Conservation (phyloP, 2,113 vertebrate genomes). For the Malurus cyaneus region DNA sequence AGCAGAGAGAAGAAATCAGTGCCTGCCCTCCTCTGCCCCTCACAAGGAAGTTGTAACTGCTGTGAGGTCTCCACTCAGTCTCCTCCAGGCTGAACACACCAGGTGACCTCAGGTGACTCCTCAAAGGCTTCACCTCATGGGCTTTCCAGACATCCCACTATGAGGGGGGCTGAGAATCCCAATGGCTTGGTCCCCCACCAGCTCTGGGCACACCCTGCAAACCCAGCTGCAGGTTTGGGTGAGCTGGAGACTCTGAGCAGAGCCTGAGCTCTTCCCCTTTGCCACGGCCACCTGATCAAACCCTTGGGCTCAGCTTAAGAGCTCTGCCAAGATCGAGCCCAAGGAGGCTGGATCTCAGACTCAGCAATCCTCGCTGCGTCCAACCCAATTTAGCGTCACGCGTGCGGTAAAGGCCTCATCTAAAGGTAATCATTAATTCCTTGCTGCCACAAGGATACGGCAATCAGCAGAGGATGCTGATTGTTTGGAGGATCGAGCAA, state of each 20-base stretch:
- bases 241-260: not conserved
- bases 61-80: not conserved
- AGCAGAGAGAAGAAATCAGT: not conserved
- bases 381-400: slow-evolving; percentile 38
- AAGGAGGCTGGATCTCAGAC: slow-evolving; percentile 60
- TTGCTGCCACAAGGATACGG: not conserved
- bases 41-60: not conserved
- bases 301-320: slow-evolving; percentile 48
- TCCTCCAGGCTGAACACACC: not conserved
- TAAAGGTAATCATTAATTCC: slow-evolving; percentile 48
- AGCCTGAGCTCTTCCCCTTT: not conserved
- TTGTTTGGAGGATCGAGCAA: not conserved
- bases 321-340: slow-evolving; percentile 56
- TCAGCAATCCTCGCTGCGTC: slow-evolving; percentile 57
- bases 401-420: not conserved
- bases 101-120: not conserved
- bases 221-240: not conserved
- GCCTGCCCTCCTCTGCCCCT: not conserved
- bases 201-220: not conserved
- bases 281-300: slow-evolving; percentile 13
- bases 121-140: not conserved
- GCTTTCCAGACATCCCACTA: not conserved
- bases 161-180: not conserved
- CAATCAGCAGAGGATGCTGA: slow-evolving; percentile 13
- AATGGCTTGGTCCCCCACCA: not conserved